These are phyloP conservation scores for Drosophila nikananu DNA, from an alignment of 1,140 invertebrate genomes.

Conservation along the genomic window DNA sequence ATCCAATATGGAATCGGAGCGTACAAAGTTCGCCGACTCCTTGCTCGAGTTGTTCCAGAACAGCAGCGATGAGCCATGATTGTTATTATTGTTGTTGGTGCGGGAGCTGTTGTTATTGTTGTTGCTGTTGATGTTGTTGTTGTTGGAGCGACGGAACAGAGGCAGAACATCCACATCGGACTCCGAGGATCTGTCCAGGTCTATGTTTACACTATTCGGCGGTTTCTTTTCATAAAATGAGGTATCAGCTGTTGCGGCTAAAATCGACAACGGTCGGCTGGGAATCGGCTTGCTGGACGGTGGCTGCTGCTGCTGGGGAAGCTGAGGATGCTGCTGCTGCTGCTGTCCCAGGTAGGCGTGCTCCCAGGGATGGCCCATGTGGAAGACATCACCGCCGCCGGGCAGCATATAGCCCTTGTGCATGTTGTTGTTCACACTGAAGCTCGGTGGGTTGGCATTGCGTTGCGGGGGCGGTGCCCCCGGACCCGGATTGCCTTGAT, in stretches of 20 bases:
- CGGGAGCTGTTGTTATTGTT: conserved; percentile 29
- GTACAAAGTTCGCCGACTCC: conserved; percentile 86
- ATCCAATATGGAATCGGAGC: conserved; percentile 88
- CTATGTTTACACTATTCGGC: conserved; percentile 75
- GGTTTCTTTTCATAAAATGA: conserved; percentile 83
- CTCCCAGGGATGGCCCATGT: conserved; percentile 29
- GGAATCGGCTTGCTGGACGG: conserved; percentile 75
- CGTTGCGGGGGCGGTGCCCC: conserved; percentile 31
- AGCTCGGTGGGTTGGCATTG: conserved; percentile 75
- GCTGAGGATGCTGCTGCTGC: conserved; percentile 40
- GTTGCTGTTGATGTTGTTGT: conserved; percentile 24
- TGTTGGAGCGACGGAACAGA: conserved; percentile 41
- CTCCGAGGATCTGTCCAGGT: conserved; percentile 47
- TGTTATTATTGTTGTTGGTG: conserved; percentile 23
- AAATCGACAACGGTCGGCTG: conserved; percentile 68
- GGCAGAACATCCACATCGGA: conserved; percentile 54
- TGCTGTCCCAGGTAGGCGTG: conserved; percentile 37
- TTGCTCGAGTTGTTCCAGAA: conserved; percentile 67
- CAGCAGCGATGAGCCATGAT: conserved; percentile 49
- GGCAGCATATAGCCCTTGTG: conserved; percentile 45
- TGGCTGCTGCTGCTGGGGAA: conserved; percentile 53
- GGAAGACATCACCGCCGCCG: conserved; percentile 28
- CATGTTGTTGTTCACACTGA: conserved; percentile 49
- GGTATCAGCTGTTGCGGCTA: conserved; percentile 78
- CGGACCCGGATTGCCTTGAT: conserved; percentile 19